Conservation (phyloP, 2,113 vertebrate species). For the Chauna torquata region DNA sequence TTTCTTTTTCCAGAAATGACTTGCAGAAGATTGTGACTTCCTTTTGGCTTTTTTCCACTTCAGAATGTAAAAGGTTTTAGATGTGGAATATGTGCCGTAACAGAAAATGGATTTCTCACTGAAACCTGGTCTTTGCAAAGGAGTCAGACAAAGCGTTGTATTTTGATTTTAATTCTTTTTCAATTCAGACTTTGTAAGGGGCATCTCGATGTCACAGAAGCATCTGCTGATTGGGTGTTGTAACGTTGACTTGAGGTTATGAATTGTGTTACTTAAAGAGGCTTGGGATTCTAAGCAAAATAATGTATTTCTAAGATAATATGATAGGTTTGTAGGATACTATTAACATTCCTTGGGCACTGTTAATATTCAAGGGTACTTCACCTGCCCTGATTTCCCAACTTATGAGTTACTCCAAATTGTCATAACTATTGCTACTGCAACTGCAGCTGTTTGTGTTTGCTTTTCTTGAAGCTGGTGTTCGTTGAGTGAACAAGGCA, state of each 20-base stretch:
- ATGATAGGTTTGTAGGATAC: background rate
- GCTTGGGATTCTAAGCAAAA: background rate
- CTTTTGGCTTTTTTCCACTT: background rate
- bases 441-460: background rate
- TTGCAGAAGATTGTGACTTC: background rate
- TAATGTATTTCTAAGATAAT: background rate
- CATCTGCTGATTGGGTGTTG: background rate
- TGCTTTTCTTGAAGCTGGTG: background rate
- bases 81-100: background rate
- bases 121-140: background rate
- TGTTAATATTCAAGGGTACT: background rate
- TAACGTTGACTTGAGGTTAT: background rate
- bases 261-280: background rate
- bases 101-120: background rate
- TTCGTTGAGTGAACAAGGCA: background rate
- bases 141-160: background rate
- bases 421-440: fast-evolving
- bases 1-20: background rate
- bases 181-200: background rate
- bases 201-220: background rate
- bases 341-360: fast-evolving
- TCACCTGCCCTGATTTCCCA: background rate
- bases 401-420: background rate
- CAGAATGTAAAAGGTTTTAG: background rate
- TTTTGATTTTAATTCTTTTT: background rate